These are phyloP conservation scores for Aldabrachelys gigantea DNA, from an alignment of 2,113 vertebrate species.

Conservation along the genomic window DNA sequence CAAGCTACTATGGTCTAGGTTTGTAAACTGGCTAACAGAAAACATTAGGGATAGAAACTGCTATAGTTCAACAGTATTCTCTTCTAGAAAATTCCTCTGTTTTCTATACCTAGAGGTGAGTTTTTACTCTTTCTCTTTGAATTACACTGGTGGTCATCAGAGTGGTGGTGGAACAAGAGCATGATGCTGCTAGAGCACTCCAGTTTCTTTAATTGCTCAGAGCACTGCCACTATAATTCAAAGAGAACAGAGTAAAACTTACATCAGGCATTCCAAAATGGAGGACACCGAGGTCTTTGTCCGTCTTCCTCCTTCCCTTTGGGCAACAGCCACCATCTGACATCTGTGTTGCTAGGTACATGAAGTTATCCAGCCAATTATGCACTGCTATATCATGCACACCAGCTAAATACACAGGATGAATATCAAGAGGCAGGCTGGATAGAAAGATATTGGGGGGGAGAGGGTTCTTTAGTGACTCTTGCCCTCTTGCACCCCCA, in stretches of 20 bases:
- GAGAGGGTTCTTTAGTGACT: not conserved
- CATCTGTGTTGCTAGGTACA: conserved; percentile 63
- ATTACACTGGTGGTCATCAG: conserved; percentile 81
- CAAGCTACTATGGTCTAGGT: not conserved
- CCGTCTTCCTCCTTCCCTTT: conserved; percentile 70
- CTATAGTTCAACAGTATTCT: conserved; percentile 51
- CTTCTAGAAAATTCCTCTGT: conserved; percentile 56
- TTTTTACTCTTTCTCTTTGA: conserved; percentile 82
- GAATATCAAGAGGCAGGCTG: fast-evolving
- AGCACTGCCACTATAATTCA: conserved; percentile 80
- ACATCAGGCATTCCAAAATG: conserved; percentile 71
- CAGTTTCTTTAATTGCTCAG: conserved; percentile 74
- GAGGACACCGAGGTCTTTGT: conserved; percentile 73
- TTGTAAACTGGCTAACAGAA: conserved; percentile 51
- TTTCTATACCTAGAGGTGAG: conserved; percentile 78
- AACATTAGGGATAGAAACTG: conserved; percentile 62
- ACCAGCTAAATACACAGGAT: not conserved
- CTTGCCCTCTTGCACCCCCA: not conserved
- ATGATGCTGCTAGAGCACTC: conserved; percentile 67
- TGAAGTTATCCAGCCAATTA: conserved; percentile 5
- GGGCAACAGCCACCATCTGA: conserved; percentile 66
- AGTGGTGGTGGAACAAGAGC: conserved; percentile 61
- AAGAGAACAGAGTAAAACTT: conserved; percentile 74
- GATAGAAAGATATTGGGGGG: not conserved
- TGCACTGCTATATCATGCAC: not conserved